Evolutionary conservation across 1,140 invertebrate species (phyloP).

Genomic region (Globodera ellingtonae): DNA sequence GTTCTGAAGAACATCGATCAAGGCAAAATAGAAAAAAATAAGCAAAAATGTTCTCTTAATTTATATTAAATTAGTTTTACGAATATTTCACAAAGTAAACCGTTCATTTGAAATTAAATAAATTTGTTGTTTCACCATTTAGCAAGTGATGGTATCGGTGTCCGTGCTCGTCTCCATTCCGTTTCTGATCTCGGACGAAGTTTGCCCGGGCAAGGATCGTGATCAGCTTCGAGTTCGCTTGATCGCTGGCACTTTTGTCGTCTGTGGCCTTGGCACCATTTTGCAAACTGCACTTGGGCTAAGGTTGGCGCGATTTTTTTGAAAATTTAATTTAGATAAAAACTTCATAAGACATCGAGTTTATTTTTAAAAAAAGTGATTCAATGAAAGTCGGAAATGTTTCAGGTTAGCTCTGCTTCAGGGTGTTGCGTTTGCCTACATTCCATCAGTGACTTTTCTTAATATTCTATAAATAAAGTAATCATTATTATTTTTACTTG

Average conservation of each 20-base stretch:
- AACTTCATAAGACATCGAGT: too few relatives aligned
- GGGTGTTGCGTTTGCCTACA: slow-evolving; percentile 60
- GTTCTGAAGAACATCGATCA: not conserved
- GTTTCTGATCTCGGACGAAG: slow-evolving; percentile 49
- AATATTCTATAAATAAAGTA: too few relatives aligned
- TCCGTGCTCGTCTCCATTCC: slow-evolving; percentile 46
- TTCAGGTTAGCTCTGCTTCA: slow-evolving; percentile 59
- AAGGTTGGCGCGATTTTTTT: slow-evolving; percentile 2
- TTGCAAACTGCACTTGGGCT: slow-evolving; percentile 61
- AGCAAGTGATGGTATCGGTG: slow-evolving; percentile 61
- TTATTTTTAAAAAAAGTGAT: too few relatives aligned
- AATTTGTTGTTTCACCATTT: slow-evolving; percentile 21
- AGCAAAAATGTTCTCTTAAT: not conserved
- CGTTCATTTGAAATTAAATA: slow-evolving; percentile 14
- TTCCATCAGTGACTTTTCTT: slow-evolving; percentile 38
- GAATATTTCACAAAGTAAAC: not conserved
- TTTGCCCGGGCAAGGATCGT: slow-evolving; percentile 49
- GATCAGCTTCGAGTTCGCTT: slow-evolving; percentile 46
- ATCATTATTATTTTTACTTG: too few relatives aligned
- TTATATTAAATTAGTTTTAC: not conserved
- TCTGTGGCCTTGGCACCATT: slow-evolving; percentile 56
- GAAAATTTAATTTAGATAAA: too few relatives aligned
- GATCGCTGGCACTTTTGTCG: slow-evolving; percentile 62
- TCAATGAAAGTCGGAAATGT: not conserved
- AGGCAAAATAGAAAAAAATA: not conserved